Conservation (phyloP, 1,140 invertebrate species). For the Tetramorium simillimum region DNA sequence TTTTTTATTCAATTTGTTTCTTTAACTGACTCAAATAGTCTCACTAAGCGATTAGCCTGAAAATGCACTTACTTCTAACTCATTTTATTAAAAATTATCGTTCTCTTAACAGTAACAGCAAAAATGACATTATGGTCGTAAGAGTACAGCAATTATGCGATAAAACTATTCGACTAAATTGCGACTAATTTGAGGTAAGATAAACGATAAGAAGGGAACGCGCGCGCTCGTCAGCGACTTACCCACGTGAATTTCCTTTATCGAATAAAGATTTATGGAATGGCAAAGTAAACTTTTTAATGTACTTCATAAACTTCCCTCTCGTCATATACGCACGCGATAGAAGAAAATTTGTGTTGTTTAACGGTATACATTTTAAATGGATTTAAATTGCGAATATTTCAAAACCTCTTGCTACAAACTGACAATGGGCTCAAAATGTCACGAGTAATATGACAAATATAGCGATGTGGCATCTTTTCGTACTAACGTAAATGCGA, state of each 20-base stretch:
- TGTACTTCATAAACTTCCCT: conserved; percentile 3
- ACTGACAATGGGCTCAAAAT: background rate
- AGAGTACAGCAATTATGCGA: background rate
- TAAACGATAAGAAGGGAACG: background rate
- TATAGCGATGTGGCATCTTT: background rate
- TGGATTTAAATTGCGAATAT: background rate
- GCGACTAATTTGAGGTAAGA: background rate
- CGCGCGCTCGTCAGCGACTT: background rate
- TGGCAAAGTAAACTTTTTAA: conserved; percentile 14
- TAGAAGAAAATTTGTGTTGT: background rate
- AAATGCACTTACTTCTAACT: background rate
- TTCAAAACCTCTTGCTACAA: background rate
- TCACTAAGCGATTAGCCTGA: background rate
- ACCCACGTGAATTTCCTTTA: background rate
- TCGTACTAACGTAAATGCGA: conserved; percentile 1
- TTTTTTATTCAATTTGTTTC: too few species aligned
- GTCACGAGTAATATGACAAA: conserved; percentile 10
- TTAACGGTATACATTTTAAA: background rate
- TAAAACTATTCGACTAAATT: background rate
- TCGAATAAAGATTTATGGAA: conserved; percentile 3
- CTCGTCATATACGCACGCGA: background rate
- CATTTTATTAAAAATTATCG: background rate
- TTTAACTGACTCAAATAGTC: too few species aligned
- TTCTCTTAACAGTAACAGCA: background rate
- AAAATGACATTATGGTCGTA: background rate